These are phyloP conservation scores for Dasypolia templi DNA, from an alignment of 2,888 invertebrate genomes.

Conservation along the genomic window DNA sequence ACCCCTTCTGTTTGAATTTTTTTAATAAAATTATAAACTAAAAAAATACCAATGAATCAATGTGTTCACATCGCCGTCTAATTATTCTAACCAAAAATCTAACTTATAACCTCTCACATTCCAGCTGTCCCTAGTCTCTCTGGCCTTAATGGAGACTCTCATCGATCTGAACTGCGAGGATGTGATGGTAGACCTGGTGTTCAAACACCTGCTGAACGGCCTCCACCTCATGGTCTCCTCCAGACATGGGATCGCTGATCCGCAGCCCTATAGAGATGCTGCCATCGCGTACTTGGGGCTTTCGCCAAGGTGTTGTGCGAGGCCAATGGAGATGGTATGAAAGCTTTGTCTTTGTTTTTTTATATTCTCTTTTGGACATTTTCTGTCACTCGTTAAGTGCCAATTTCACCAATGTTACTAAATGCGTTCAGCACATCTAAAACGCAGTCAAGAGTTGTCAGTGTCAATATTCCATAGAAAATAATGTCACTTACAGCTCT, in stretches of 20 bases:
- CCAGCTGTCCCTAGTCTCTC: slow-evolving; percentile 95
- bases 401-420: too few relatives aligned
- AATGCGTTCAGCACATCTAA: too few relatives aligned
- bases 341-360: too few relatives aligned
- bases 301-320: slow-evolving; percentile 92
- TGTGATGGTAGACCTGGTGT: slow-evolving; percentile 97
- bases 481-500: too few relatives aligned
- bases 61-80: not conserved
- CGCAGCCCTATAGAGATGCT: slow-evolving; percentile 83
- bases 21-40: too few relatives aligned
- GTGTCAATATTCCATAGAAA: too few relatives aligned
- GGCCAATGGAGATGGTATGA: slow-evolving; percentile 75
- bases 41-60: too few relatives aligned
- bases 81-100: not conserved
- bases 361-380: too few relatives aligned
- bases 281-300: slow-evolving; percentile 82
- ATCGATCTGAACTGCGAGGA: slow-evolving; percentile 98
- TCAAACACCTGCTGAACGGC: slow-evolving; percentile 93
- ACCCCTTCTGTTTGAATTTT: too few relatives aligned
- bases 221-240: slow-evolving; percentile 80
- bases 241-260: slow-evolving; percentile 79
- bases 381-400: too few relatives aligned
- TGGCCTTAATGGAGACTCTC: slow-evolving; percentile 97
- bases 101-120: slow-evolving; percentile 53
- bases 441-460: too few relatives aligned